Evolutionary conservation across 2,113 vertebrate species (phyloP), one percentile per base, ranked within the genome.

Genomic region (Percopsis transmontana): DNA sequence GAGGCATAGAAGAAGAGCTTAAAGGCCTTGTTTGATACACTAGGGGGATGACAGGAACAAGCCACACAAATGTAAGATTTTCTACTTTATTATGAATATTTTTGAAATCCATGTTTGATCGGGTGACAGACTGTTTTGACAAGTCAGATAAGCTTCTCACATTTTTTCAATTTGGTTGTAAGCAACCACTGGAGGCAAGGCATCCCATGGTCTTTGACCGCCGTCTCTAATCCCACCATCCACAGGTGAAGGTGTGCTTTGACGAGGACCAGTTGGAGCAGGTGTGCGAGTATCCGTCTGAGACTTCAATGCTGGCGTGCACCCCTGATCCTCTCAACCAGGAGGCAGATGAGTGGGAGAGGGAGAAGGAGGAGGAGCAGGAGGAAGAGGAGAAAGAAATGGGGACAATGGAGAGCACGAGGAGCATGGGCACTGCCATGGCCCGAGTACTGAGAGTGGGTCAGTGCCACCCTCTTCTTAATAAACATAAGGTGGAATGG

Each of bases 221-320:
- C 41, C 57, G 0, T 44, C 19, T 53, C 2, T 23, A 50, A 12
- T 44, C 15, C 15, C 51, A 10, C 1, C 39, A 5, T 62, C 42
- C 51, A 0, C 81, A 91, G 91, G 88, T 72, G 39, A 91, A 87
- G 62, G 91, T 93, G 70, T 90, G 88, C 74, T 93, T 93, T 23
- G 71, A 88, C 1, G 91, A 91, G 61, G 73, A 76, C 14, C 83
- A 80, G 77, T 77, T 92, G 79, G 91, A 92, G 85, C 77, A 81
- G 59, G 79, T 93, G 52, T 93, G 87, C 7, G 91, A 91, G 75
- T 93, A 93, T 51, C 91, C 90, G 0, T 91, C 91, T 1, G 92
- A 92, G 81, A 83, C 60, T 55, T 75, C 79, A 62, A 61, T 88
- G 76, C 56, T 86, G 63, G 60, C 71, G 0, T 77, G 62, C 2